These are phyloP conservation scores for Labia minor DNA, from an alignment of 2,888 invertebrate genomes.

Conservation along the genomic window DNA sequence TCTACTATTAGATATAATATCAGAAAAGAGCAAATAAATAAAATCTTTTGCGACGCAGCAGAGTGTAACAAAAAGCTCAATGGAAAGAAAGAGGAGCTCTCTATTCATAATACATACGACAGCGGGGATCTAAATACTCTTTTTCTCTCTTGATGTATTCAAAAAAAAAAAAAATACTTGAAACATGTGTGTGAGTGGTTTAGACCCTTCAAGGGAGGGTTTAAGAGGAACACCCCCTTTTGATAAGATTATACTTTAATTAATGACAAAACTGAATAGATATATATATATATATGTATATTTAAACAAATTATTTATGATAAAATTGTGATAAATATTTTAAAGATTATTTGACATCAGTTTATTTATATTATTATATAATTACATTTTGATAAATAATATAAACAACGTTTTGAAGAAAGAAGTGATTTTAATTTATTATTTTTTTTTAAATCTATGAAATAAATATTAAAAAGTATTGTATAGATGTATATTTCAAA, in stretches of 20 bases:
- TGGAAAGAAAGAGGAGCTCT: slow-evolving; percentile 2
- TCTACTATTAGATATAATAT: neutral
- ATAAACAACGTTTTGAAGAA: too few relatives aligned
- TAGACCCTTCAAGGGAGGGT: neutral
- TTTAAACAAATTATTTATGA: too few relatives aligned
- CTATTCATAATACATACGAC: neutral
- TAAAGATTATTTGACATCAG: too few relatives aligned
- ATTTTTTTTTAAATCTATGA: too few relatives aligned
- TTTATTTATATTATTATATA: too few relatives aligned
- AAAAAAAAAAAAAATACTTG: neutral
- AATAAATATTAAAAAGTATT: too few relatives aligned
- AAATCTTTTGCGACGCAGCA: neutral
- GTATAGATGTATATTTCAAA: too few relatives aligned
- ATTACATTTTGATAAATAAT: too few relatives aligned
- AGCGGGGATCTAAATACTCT: neutral
- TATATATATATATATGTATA: too few relatives aligned
- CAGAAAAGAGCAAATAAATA: slow-evolving; percentile 13
- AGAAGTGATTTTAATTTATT: too few relatives aligned
- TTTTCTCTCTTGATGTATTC: neutral
- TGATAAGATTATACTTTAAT: neutral
- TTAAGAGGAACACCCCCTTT: too few relatives aligned
- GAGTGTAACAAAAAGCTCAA: neutral
- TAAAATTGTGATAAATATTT: too few relatives aligned
- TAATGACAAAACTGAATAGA: neutral
- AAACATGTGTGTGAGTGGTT: slow-evolving; percentile 4